Evolutionary conservation across 53 echinoderm and acorn worm species (phyloP).

Genomic region (Glandiceps talaboti): DNA sequence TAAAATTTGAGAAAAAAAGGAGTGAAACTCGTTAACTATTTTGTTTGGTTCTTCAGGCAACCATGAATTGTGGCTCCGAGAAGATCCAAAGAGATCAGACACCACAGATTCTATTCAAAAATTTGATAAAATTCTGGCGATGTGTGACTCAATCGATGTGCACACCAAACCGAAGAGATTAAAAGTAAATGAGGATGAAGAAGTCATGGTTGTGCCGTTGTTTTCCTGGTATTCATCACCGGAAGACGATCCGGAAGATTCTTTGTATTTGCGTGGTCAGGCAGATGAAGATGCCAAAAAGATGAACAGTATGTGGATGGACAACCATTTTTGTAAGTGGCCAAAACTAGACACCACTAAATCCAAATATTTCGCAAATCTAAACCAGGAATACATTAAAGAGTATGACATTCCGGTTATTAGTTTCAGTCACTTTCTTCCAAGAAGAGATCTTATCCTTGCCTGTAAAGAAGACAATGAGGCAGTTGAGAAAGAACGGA

Average conservation of each 20-base stretch:
- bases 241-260: slow-evolving; percentile 65
- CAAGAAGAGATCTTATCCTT: slow-evolving; percentile 64
- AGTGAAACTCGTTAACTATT: too few relatives aligned
- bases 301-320: slow-evolving; percentile 74
- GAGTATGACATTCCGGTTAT: slow-evolving; percentile 80
- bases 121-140: slow-evolving; percentile 48
- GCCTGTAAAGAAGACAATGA: slow-evolving; percentile 43
- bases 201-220: slow-evolving; percentile 38
- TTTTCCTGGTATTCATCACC: slow-evolving; percentile 66
- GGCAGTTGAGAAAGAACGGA: slow-evolving; percentile 34
- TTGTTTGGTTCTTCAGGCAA: too few relatives aligned
- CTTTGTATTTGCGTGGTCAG: slow-evolving; percentile 36
- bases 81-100: slow-evolving; percentile 1
- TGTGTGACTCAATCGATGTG: slow-evolving; percentile 48
- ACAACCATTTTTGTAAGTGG: slow-evolving; percentile 88
- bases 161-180: slow-evolving; percentile 60
- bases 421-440: slow-evolving; percentile 88
- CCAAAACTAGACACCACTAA: slow-evolving; percentile 43
- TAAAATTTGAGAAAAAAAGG: too few relatives aligned
- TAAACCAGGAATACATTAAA: slow-evolving; percentile 39
- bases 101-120: slow-evolving; percentile 49
- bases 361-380: slow-evolving; percentile 56
- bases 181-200: slow-evolving; percentile 8
- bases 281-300: slow-evolving; percentile 4
- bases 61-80: slow-evolving; percentile 87